Percentiles rank a stretch among this genome's conserved stretches.
phyloP scores from a whole-genome alignment of 2,113 vertebrate species.

The Triplophysa tibetana region DNA sequence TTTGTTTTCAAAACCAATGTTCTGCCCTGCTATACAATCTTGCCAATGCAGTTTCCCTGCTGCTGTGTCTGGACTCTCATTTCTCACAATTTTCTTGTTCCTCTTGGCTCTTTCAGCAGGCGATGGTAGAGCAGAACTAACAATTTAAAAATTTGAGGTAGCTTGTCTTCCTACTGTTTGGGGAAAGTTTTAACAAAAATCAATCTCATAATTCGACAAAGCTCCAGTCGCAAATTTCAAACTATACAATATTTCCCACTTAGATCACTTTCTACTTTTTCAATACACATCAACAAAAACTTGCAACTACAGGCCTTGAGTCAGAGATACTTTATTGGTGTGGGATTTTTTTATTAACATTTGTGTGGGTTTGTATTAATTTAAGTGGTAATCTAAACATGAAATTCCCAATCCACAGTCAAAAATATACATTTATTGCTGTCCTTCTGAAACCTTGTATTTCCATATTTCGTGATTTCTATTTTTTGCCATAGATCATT shows the following conservation, averaged over 20 bases:
- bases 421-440: no score
- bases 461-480: no score
- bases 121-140: slow-evolving; percentile 15
- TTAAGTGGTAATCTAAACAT: neutral
- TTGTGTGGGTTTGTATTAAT: neutral
- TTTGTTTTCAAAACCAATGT: slow-evolving; percentile 50
- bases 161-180: slow-evolving; percentile 4
- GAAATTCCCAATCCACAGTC: no score
- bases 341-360: neutral
- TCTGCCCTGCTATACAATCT: slow-evolving; percentile 36
- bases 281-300: slow-evolving; percentile 20
- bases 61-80: slow-evolving; percentile 17
- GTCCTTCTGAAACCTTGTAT: no score
- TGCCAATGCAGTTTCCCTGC: slow-evolving; percentile 7
- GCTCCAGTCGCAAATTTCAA: neutral
- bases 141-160: slow-evolving; percentile 32
- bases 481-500: no score
- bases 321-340: neutral
- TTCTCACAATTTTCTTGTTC: slow-evolving; percentile 24
- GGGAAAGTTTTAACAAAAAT: slow-evolving; percentile 8
- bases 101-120: neutral
- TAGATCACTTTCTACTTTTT: neutral
- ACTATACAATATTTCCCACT: neutral
- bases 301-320: neutral
- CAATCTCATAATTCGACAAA: slow-evolving; percentile 20